Base-by-base conservation (phyloP, 2,888 invertebrate genomes). In the Therioaphis trifolii region DNA sequence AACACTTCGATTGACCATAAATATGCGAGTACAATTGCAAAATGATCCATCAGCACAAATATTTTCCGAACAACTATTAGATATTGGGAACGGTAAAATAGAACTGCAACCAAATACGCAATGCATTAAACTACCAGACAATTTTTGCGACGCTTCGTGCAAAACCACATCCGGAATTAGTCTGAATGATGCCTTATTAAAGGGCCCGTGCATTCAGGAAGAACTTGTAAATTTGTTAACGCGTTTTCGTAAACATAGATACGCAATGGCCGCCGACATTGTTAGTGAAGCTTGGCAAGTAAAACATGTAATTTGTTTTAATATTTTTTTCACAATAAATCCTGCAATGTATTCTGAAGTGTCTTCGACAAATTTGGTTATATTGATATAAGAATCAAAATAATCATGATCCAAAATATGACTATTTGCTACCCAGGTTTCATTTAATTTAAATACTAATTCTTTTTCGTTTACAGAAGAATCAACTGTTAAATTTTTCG, bases 401-500 rank as follows among this genome's bases (percentile, higher is more conserved):
- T 71, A 49, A 49, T 71, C 49, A 27, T 49, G 43, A 49, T 43
- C 43, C 27, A 71, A 43, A 24, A 71, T 21, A 49, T 71, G 49
- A 49, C 46, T 27, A 7, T 71, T 18, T 49, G 49, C 46, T 71
- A 40, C 21, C 35, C 66, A 66, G n/a, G 35, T 66, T 40, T 66
- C 66, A 66, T 66, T n/a, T n/a, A n/a, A n/a, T n/a, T n/a, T n/a
- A n/a, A n/a, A n/a, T n/a, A n/a, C 40, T n/a, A 35, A 40, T 66
- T 66, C 18, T 18, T 40, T 66, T n/a, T 66, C 66, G 11, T 66
- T 15, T 66, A 66, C 35, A 66, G 7, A 40, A 40, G 66, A 40
- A 66, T 40, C n/a, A 40, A 66, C 66, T 66, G 66, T 66, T 71
- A 71, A 71, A 12, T 46, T 49, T 71, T 71, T 71, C 24, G 71